Evolutionary conservation across 2,888 invertebrate genomes (phyloP), one percentile per base, ranked within the genome.

Genomic region (Tineola bisselliella): DNA sequence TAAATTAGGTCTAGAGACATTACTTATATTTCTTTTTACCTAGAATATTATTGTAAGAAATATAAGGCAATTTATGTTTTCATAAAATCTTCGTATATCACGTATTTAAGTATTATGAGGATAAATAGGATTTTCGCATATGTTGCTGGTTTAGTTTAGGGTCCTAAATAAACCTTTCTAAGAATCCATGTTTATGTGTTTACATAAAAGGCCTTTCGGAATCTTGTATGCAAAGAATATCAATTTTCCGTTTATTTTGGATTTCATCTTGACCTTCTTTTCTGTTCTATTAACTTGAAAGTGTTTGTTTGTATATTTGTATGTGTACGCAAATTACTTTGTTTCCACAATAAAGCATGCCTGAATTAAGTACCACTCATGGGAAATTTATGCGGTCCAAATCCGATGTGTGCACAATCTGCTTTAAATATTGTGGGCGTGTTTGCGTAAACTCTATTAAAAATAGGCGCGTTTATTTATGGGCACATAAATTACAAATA

Each of bases 151-250:
- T 48, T 54, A 25, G 54, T 54, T 54, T 54, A 54, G 25, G 54
- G 54, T 54, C 54, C 54, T 54, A 54, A 25, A 18, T 54, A 54
- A 54, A 54, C 54, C 25, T 18, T 25, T 54, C 17, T 25, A 54
- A 18, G 25, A 54, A 54, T 54, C 25, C 25, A 54, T 54, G 54
- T 54, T 54, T 54, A 54, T 54, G 10, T 54, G 25, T 54, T 25
- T 10, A 54, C 54, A 54, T 13, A 54, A 48, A 25, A 25, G 19
- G 17, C 54, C 25, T 54, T 5, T 18, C 25, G 19, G 12, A 25
- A 54, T 54, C 18, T 18, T 54, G 48, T 48, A 54, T 12, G 54
- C 25, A 54, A 54, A 54, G 54, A 54, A 25, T 25, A 54, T 54
- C 18, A 54, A 25, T 54, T 48, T 38, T 38, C 10, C 38, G 38